These are phyloP conservation scores for Scolopax mira DNA, from an alignment of 2,113 vertebrate species.

Conservation along the genomic window DNA sequence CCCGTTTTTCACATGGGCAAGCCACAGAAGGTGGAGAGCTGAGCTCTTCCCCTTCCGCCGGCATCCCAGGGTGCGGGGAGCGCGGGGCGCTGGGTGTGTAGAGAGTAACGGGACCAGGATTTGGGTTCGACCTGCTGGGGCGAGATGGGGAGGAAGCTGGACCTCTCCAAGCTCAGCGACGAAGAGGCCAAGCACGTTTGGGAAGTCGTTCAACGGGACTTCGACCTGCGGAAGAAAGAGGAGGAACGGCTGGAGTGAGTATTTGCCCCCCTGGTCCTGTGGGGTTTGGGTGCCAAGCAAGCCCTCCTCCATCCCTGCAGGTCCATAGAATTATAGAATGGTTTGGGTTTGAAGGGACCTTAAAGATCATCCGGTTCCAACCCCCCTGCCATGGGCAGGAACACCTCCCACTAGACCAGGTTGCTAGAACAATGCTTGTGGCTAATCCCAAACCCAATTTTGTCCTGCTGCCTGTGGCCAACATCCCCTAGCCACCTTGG, in stretches of 20 bases:
- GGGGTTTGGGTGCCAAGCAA: background rate
- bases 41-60: background rate
- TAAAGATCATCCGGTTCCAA: too few species aligned
- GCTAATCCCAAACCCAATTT: background rate
- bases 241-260: constrained; percentile 88
- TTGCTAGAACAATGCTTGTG: background rate
- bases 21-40: background rate
- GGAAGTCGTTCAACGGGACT: constrained; percentile 92
- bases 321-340: too few species aligned
- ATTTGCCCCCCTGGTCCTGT: background rate
- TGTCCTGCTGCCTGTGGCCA: background rate
- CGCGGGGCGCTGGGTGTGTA: background rate
- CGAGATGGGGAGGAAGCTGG: constrained; percentile 88
- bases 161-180: constrained; percentile 89
- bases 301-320: fast-evolving
- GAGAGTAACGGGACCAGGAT: background rate
- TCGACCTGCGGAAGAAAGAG: constrained; percentile 88
- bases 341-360: too few species aligned
- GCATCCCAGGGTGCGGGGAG: background rate
- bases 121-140: fast-evolving
- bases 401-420: too few species aligned
- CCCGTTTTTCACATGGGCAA: background rate
- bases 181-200: constrained; percentile 93
- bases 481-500: background rate
- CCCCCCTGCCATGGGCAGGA: too few species aligned